Base-by-base conservation (phyloP, 2,797 vertebrate species). In the Delichon dasypus region DNA sequence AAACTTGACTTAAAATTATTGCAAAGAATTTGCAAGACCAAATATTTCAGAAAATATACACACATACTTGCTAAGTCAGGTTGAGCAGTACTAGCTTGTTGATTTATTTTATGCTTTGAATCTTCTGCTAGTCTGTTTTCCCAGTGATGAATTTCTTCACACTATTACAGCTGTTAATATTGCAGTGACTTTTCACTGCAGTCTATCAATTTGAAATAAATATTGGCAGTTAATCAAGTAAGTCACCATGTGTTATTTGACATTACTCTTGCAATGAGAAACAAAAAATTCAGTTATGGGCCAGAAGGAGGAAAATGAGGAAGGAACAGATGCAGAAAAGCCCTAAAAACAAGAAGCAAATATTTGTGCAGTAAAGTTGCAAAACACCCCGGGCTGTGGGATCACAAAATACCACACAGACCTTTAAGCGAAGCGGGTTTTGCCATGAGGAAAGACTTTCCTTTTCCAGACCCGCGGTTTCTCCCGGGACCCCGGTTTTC, bases 131-230 rank as follows among this genome's bases (percentile, higher is more conserved):
- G 60, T 51, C 90, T 85, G 78, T 85, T 92, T 88, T 72, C 53
- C 40, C 40, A 36, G 66, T 25, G 73, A 83, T 90, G 3, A 88
- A 94, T 91, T 75, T 84, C 76, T 78, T 83, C 76, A 30, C 75
- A 32, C 62, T 14, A 5, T 74, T 88, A 93, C 85, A 95, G 91
- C 73, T 94, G 85, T 79, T 85, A 86, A 73, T 83, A 83, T 57
- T 23, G 85, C 92, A 91, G 89, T 17, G 78, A 83, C 78, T 94
- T 93, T 83, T 92, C 75, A 82, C 91, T 91, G 90, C 44, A 11
- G 83, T 86, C 64, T 82, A 81, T 66, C 89, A 76, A 36, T 95
- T 84, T 67, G 83, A 95, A 96, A 90, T 58, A 93, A 93, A 93
- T 86, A 82, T 36, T 88, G 92, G 92, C 92, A 84, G 54, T 19